phyloP scores from a whole-genome alignment of 2,797 vertebrate genomes.

The Sebastes dallii region DNA sequence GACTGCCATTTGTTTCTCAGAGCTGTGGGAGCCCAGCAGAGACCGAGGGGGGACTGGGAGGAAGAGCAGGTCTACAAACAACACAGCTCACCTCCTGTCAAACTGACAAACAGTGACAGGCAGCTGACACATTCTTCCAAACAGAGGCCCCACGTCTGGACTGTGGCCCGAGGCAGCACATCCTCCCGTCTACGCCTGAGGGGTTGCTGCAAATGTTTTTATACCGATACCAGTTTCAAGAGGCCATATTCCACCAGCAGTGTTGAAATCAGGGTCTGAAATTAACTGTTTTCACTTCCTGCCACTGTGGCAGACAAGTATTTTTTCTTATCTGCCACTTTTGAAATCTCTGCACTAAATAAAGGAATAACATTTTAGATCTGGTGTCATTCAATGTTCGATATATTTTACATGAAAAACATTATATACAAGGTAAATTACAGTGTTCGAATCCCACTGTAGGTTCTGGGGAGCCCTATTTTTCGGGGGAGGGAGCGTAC shows the following conservation, averaged over 20 bases:
- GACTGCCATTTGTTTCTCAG: not conserved
- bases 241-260: not conserved
- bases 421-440: no score
- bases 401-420: no score
- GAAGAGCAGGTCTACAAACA: conserved; percentile 54
- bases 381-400: no score
- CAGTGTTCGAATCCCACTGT: no score
- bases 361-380: no score
- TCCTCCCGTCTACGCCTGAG: not conserved
- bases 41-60: not conserved
- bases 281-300: no score
- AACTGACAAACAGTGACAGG: conserved; percentile 69
- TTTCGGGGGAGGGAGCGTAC: no score
- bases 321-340: no score
- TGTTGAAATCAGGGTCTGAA: not conserved
- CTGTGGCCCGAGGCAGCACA: not conserved
- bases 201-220: not conserved
- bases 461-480: no score
- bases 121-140: conserved; percentile 70
- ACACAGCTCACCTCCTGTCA: conserved; percentile 16
- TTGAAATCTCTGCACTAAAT: no score
- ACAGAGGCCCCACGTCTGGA: not conserved
- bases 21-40: not conserved
- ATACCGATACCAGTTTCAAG: not conserved
- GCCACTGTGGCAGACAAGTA: no score